A percentile compares a stretch with the other conserved stretches of the same genome.
Evolutionary conservation across 2,113 vertebrate species (phyloP).

Genomic region (Serinus canaria): DNA sequence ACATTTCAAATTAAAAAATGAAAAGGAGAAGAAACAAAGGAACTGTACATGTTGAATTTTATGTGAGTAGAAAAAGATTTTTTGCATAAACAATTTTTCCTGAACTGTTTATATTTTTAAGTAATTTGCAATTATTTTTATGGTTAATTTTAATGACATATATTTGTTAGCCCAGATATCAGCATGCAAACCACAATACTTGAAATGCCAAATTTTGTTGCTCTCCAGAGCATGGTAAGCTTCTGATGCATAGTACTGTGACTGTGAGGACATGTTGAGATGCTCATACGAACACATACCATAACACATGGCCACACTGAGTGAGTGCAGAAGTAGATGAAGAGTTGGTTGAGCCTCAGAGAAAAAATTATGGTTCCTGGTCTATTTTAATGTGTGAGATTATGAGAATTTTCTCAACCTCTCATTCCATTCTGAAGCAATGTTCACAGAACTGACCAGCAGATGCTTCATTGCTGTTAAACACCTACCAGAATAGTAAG

Average conservation of each 20-base stretch:
- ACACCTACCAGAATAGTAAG: not conserved
- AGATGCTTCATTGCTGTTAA: not conserved
- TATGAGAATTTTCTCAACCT: not conserved
- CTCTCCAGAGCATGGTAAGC: not conserved
- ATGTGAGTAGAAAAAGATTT: not conserved
- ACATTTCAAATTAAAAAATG: not conserved
- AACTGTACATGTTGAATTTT: not conserved
- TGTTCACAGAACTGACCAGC: not conserved
- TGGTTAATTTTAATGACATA: not conserved
- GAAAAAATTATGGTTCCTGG: not conserved
- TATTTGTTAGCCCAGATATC: not conserved
- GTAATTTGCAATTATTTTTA: not conserved
- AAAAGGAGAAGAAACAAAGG: not conserved
- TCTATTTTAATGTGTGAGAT: not conserved
- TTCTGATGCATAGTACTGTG: not conserved
- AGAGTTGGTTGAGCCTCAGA: not conserved
- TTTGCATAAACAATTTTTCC: not conserved
- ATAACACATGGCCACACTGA: not conserved
- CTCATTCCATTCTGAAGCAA: not conserved
- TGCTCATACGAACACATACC: not conserved
- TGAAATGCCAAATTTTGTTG: slow-evolving; percentile 19
- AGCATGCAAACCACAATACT: not conserved
- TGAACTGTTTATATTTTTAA: not conserved
- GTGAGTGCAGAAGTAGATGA: not conserved
- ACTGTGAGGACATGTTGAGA: not conserved